Conservation (phyloP, 2,113 vertebrate species). For the Pontoporia blainvillei region DNA sequence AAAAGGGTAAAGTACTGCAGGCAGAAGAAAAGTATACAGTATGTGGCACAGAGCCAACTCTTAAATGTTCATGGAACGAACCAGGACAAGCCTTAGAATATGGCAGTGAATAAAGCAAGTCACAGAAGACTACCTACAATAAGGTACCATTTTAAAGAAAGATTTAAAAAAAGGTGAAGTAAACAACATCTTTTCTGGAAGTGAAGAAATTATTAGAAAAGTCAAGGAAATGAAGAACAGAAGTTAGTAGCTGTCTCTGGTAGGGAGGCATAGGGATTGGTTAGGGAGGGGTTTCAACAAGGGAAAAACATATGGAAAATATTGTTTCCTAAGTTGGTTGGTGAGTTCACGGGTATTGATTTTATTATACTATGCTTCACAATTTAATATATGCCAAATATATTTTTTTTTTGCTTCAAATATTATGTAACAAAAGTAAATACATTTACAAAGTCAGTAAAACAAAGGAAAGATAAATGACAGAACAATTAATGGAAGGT, state of each 20-base stretch:
- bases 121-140: neutral
- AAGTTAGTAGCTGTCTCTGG: neutral
- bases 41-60: neutral
- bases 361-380: neutral
- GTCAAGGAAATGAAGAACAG: neutral
- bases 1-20: neutral
- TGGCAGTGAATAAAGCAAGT: neutral
- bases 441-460: neutral
- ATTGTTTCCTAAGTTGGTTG: neutral
- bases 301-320: neutral
- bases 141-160: neutral
- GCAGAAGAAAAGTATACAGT: neutral
- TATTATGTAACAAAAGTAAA: neutral
- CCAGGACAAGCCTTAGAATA: neutral
- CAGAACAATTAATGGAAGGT: neutral
- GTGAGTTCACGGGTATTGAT: neutral
- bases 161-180: neutral
- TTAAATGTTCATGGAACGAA: neutral
- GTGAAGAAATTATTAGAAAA: neutral
- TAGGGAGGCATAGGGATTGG: neutral
- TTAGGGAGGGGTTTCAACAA: neutral
- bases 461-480: neutral
- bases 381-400: neutral
- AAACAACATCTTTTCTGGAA: neutral
- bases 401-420: neutral